These are phyloP conservation scores for pig (Sus scrofa) DNA, from an alignment of 2,113 vertebrate genomes.

Conservation along the genomic window DNA sequence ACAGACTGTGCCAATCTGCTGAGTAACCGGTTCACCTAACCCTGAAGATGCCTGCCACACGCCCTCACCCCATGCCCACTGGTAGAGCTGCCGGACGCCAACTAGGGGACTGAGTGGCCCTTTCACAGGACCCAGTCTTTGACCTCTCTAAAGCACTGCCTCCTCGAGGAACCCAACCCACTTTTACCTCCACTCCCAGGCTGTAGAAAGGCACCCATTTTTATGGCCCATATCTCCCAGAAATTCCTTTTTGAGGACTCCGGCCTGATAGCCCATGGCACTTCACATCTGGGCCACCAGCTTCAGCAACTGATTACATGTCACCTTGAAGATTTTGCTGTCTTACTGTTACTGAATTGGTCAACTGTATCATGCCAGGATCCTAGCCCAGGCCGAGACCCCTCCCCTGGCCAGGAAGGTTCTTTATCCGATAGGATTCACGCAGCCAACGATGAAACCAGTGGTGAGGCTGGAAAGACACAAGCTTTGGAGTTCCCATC, in stretches of 20 bases:
- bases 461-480: no score
- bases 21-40: neutral
- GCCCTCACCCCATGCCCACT: neutral
- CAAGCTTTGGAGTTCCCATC: no score
- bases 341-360: neutral
- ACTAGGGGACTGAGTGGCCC: neutral
- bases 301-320: neutral
- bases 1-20: constrained; percentile 27
- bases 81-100: neutral
- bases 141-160: neutral
- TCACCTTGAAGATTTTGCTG: neutral
- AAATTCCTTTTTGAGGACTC: neutral
- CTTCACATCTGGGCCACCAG: neutral
- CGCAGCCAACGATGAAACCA: no score
- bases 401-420: no score
- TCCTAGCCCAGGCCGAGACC: no score
- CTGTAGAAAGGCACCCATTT: neutral
- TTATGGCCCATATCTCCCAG: neutral
- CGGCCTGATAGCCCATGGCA: neutral
- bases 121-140: neutral
- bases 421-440: no score
- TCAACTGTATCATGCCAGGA: no score
- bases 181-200: neutral
- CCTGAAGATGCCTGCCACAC: neutral
- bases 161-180: neutral